Base-by-base conservation (phyloP, 2,113 vertebrate genomes). In the Spilogale gracilis region DNA sequence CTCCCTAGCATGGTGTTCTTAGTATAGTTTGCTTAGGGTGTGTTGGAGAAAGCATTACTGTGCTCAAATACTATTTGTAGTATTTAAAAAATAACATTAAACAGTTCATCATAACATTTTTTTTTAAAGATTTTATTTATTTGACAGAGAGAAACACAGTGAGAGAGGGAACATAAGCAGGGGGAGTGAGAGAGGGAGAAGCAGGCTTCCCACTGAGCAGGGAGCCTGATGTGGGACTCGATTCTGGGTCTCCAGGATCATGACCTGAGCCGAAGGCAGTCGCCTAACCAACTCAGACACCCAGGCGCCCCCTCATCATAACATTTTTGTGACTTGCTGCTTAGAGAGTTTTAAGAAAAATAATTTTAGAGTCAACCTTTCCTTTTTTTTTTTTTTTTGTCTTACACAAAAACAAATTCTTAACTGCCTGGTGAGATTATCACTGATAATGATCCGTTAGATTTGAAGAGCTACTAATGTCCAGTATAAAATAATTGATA, bases 31-130 rank as follows among this genome's bases (percentile, higher is more conserved):
- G 43, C 9, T 96, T 88, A 88, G 74, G 43, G 12, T 74, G n/a
- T 92, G 30, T 82, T 86, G 48, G 86, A 78, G 9, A 89, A 94
- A 74, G 45, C 83, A 43, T 88, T 96, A 88, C 21, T 84, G 79
- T 93, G 90, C 71, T 79, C n/a, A 95, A 80, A 67, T 97, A 67
- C 87, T 96, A 69, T 87, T 84, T 92, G 32, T 95, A 84, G 25
- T 91, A 88, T 87, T 93, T 95, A 38, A 48, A 61, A 93, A 91
- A 80, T 87, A 74, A 89, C 21, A 71, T 50, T 69, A 54, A 94
- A 60, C 54, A 96, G 83, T 63, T 74, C 63, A 92, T 6, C 61
- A 63, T 89, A 38, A 38, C 38, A 38, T 38, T 7, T 52, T 52
- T 52, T 52, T 52, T 9, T 9, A 38, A 38, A 52, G 50, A 52